Conservation (phyloP, 35 echinoderm and acorn worm species). For the Acanthaster planci region DNA sequence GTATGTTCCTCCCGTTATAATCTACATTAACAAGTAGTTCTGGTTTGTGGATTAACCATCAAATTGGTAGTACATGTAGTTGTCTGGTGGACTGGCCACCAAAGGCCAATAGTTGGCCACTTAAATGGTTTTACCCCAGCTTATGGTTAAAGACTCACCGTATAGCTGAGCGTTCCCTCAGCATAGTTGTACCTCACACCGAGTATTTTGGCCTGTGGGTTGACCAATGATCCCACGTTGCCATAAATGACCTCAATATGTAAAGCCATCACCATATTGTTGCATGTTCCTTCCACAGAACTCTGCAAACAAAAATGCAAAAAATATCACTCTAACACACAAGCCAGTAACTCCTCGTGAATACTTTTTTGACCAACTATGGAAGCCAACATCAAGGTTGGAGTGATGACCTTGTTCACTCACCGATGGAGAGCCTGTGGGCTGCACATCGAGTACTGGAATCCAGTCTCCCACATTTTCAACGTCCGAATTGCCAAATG, state of each 20-base stretch:
- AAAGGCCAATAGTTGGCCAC: too few relatives aligned
- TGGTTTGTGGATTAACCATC: too few relatives aligned
- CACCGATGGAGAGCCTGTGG: constrained; percentile 55
- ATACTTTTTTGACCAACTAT: neutral
- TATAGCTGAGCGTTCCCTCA: constrained; percentile 75
- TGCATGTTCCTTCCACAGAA: constrained; percentile 66
- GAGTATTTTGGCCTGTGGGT: constrained; percentile 92
- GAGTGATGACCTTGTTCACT: neutral
- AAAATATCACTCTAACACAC: neutral
- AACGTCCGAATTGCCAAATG: constrained; percentile 82
- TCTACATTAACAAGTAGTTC: too few relatives aligned
- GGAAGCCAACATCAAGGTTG: too few relatives aligned
- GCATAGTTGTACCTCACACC: constrained; percentile 89
- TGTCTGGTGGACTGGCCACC: too few relatives aligned
- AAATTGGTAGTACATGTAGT: too few relatives aligned
- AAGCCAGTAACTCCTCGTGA: neutral
- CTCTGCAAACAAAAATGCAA: constrained; percentile 60
- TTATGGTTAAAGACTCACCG: constrained; percentile 77
- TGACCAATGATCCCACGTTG: constrained; percentile 84
- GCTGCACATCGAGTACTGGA: constrained; percentile 66
- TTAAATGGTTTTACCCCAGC: too few relatives aligned
- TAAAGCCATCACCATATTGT: constrained; percentile 82
- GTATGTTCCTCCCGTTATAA: too few relatives aligned
- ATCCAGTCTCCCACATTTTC: constrained; percentile 95
- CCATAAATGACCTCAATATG: constrained; percentile 95